These are phyloP conservation scores for Lagodon rhomboides DNA, from an alignment of 2,797 vertebrate genomes.

Conservation along the genomic window DNA sequence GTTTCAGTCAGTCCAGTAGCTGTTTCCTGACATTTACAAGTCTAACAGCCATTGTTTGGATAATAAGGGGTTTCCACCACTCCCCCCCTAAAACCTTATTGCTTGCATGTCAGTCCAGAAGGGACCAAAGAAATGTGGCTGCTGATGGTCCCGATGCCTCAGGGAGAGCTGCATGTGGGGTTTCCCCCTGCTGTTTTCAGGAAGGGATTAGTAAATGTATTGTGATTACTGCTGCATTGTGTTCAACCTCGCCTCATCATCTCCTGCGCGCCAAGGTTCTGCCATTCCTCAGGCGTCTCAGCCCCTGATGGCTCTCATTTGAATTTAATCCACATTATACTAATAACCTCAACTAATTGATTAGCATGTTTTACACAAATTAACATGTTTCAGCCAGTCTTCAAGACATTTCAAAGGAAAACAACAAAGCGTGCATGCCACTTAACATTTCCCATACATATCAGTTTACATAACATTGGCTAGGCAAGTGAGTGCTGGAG, in stretches of 20 bases:
- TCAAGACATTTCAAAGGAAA: conserved; percentile 58
- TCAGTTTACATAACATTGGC: conserved; percentile 71
- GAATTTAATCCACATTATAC: conserved; percentile 52
- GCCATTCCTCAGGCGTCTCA: conserved; percentile 39
- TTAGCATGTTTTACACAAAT: conserved; percentile 63
- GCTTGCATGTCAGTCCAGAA: conserved; percentile 43
- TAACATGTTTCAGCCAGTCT: conserved; percentile 39
- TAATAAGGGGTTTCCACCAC: conserved; percentile 55
- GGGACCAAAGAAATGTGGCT: conserved; percentile 47
- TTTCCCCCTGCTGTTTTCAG: conserved; percentile 70
- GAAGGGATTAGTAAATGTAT: conserved; percentile 76
- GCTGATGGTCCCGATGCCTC: conserved; percentile 52
- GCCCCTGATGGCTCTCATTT: conserved; percentile 35
- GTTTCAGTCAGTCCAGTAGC: conserved; percentile 26
- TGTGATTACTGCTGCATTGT: conserved; percentile 72
- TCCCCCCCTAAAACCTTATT: conserved; percentile 19
- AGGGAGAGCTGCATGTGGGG: conserved; percentile 55
- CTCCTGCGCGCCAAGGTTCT: conserved; percentile 28
- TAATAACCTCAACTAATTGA: conserved; percentile 60
- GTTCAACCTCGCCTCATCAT: conserved; percentile 54
- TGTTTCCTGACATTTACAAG: conserved; percentile 59
- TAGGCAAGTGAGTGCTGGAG: conserved; percentile 54
- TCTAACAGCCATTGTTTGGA: conserved; percentile 63
- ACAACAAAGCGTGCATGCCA: conserved; percentile 46
- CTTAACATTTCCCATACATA: conserved; percentile 81